Conservation (phyloP, 2,113 vertebrate genomes). For the Amphiprion percula region DNA sequence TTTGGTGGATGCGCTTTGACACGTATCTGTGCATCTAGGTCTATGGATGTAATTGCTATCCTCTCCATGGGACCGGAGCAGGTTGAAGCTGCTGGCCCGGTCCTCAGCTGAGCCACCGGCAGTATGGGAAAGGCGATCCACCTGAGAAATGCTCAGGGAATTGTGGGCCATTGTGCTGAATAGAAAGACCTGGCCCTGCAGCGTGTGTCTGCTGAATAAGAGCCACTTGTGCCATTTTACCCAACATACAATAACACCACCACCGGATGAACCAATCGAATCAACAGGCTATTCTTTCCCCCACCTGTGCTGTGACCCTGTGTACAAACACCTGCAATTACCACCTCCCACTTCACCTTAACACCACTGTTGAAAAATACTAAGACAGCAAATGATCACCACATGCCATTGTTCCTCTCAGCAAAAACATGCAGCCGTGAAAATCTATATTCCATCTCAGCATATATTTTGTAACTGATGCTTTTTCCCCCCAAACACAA, state of each 20-base stretch:
- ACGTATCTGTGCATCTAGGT: slow-evolving; percentile 17
- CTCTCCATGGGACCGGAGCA: slow-evolving; percentile 39
- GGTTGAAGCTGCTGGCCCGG: slow-evolving; percentile 42
- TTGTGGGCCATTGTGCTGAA: slow-evolving; percentile 75
- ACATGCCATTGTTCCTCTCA: slow-evolving; percentile 28
- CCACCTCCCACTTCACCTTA: slow-evolving; percentile 37
- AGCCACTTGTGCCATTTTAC: slow-evolving; percentile 83
- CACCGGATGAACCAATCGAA: slow-evolving; percentile 60
- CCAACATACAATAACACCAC: slow-evolving; percentile 71
- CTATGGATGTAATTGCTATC: slow-evolving; percentile 43
- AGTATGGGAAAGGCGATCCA: slow-evolving; percentile 79
- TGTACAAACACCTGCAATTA: slow-evolving; percentile 68
- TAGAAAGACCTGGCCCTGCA: slow-evolving; percentile 74
- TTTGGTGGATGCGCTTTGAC: background rate
- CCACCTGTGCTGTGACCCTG: slow-evolving; percentile 54
- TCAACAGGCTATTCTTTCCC: slow-evolving; percentile 58
- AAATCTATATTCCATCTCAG: slow-evolving; percentile 31
- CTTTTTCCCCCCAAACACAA: slow-evolving; percentile 15
- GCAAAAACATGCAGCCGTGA: slow-evolving; percentile 22
- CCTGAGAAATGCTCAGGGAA: slow-evolving; percentile 84
- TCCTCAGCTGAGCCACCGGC: slow-evolving; percentile 66
- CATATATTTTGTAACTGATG: slow-evolving; percentile 29
- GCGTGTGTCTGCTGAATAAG: slow-evolving; percentile 83
- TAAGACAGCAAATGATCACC: slow-evolving; percentile 20
- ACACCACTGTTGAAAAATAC: slow-evolving; percentile 25